Percentiles rank a stretch among this genome's conserved stretches.
Evolutionary conservation across 2,797 vertebrate species (phyloP).

Genomic region (Molossus molossus): DNA sequence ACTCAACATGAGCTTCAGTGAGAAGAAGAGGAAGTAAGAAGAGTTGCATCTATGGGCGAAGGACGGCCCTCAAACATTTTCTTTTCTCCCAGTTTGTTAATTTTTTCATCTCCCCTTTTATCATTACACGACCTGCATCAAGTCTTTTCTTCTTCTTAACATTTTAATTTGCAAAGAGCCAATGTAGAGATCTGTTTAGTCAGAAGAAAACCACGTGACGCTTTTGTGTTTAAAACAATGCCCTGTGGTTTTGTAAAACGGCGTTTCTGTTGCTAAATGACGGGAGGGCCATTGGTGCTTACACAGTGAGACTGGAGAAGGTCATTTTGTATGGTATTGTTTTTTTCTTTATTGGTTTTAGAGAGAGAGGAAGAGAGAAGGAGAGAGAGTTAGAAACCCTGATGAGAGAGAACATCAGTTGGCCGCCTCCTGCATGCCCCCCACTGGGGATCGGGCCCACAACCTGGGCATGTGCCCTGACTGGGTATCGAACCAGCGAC

Average conservation of each 20-base stretch:
- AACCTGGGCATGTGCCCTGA: no score
- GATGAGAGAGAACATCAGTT: no score
- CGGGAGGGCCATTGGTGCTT: neutral
- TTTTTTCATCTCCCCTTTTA: neutral
- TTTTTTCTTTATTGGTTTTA: no score
- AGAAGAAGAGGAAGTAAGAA: neutral
- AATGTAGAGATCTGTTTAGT: neutral
- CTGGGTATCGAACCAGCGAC: no score
- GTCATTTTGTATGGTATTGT: neutral
- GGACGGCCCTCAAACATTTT: rapidly evolving
- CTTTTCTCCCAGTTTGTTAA: neutral
- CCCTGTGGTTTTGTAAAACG: neutral
- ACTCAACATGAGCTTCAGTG: neutral
- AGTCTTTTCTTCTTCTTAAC: neutral
- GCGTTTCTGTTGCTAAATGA: neutral
- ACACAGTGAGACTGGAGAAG: neutral
- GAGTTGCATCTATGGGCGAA: neutral
- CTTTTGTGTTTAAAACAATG: constrained; percentile 10
- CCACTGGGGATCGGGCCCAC: no score
- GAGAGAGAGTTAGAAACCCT: no score
- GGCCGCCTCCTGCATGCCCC: no score
- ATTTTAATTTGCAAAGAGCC: neutral
- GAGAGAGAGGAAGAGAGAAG: no score
- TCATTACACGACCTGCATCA: neutral
- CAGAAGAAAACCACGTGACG: neutral